phyloP scores from a whole-genome alignment of 2,888 invertebrate genomes.

The Drosophila multiciliata region DNA sequence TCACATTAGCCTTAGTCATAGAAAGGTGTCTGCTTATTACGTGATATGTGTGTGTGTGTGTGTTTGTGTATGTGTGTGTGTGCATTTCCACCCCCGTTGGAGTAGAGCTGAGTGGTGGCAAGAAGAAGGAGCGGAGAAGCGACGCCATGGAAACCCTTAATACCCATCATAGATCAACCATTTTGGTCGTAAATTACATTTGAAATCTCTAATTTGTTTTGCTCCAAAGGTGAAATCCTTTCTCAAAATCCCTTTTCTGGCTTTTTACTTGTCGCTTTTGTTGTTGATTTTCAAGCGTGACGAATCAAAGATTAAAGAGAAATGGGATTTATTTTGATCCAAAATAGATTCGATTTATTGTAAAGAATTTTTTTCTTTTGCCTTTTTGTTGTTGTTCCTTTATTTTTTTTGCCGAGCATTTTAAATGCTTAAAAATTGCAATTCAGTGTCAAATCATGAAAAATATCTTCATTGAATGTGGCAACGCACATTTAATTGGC shows the following conservation, averaged over 20 bases:
- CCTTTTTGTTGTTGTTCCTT: neutral
- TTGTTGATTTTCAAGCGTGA: slow-evolving; percentile 35
- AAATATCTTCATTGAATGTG: slow-evolving; percentile 39
- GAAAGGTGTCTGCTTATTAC: slow-evolving; percentile 43
- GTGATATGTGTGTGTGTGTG: neutral
- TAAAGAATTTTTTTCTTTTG: neutral
- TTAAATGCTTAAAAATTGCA: slow-evolving; percentile 13
- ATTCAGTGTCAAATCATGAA: slow-evolving; percentile 24
- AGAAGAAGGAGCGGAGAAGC: slow-evolving; percentile 36
- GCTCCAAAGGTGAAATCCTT: slow-evolving; percentile 79
- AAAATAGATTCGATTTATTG: slow-evolving; percentile 2
- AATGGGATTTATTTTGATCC: slow-evolving; percentile 35
- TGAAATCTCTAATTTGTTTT: slow-evolving; percentile 83
- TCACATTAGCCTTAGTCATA: slow-evolving; percentile 9
- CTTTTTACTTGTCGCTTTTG: slow-evolving; percentile 47
- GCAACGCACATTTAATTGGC: slow-evolving; percentile 46
- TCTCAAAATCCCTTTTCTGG: slow-evolving; percentile 60
- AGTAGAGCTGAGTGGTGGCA: slow-evolving; percentile 26
- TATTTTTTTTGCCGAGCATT: neutral
- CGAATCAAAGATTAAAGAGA: slow-evolving; percentile 38
- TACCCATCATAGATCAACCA: slow-evolving; percentile 82
- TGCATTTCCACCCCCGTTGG: slow-evolving; percentile 41
- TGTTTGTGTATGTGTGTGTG: slow-evolving; percentile 1
- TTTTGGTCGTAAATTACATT: slow-evolving; percentile 81
- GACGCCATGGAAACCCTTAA: slow-evolving; percentile 72